Conservation (phyloP, 1,140 invertebrate genomes). For the honey bee (Apis mellifera) region DNA sequence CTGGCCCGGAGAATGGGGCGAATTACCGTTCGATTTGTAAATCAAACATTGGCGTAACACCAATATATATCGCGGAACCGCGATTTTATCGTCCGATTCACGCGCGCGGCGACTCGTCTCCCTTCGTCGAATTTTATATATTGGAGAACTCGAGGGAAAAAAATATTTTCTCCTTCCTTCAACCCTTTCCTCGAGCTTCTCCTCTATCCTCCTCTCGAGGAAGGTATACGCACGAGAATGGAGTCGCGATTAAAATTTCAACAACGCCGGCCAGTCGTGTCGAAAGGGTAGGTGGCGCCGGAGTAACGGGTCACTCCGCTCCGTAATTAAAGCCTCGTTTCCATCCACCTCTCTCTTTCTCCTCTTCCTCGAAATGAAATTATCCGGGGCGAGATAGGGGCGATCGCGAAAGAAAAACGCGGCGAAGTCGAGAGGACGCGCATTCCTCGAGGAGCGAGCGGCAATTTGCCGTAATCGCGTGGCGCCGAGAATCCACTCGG, state of each 20-base stretch:
- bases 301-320: constrained; percentile 47
- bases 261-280: constrained; percentile 36
- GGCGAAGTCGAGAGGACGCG: constrained; percentile 2
- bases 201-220: constrained; percentile 55
- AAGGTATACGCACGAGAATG: constrained; percentile 20
- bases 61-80: constrained; percentile 17
- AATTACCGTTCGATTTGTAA: constrained; percentile 68
- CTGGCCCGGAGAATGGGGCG: constrained; percentile 42
- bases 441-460: background rate
- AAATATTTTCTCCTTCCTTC: background rate
- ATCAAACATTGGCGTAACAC: constrained; percentile 59
- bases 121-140: too few relatives aligned
- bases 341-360: background rate
- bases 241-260: constrained; percentile 80
- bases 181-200: constrained; percentile 51
- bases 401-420: constrained; percentile 1
- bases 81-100: constrained; percentile 39
- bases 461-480: constrained; percentile 25
- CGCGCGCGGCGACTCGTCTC: too few relatives aligned
- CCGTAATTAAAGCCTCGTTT: constrained; percentile 72
- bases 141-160: too few relatives aligned
- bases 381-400: background rate
- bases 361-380: background rate
- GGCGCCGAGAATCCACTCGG: background rate
- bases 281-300: constrained; percentile 20